Percentiles rank a stretch among this genome's conserved stretches.
phyloP scores from a whole-genome alignment of 2,888 invertebrate species.

The Dynastes maya region DNA sequence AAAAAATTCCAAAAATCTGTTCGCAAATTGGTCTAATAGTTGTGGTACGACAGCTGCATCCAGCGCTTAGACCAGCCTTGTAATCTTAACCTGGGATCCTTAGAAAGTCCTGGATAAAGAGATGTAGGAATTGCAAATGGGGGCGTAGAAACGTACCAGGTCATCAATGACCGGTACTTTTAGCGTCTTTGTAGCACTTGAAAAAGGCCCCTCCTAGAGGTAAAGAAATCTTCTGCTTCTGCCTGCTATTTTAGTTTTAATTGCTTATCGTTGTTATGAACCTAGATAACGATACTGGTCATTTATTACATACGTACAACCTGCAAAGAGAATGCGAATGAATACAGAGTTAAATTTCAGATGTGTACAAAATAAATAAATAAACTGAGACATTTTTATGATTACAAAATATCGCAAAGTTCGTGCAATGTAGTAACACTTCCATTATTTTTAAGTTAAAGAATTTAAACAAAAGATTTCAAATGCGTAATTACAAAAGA shows the following conservation, averaged over 20 bases:
- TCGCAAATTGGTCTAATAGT: constrained; percentile 38
- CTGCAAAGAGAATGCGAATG: constrained; percentile 5
- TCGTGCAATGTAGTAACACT: too few relatives aligned
- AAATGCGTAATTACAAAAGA: too few relatives aligned
- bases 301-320: not conserved
- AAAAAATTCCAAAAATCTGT: constrained; percentile 2
- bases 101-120: constrained; percentile 72
- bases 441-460: too few relatives aligned
- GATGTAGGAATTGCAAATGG: constrained; percentile 72
- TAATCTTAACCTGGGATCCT: constrained; percentile 76
- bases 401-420: not conserved
- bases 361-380: not conserved
- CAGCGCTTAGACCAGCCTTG: constrained; percentile 69
- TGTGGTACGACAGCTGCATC: constrained; percentile 59
- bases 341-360: not conserved
- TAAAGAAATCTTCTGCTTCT: constrained; percentile 15
- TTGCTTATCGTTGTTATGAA: not conserved
- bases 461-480: too few relatives aligned
- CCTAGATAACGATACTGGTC: not conserved
- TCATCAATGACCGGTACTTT: constrained; percentile 73
- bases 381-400: not conserved
- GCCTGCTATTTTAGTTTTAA: not conserved
- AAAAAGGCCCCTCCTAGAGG: constrained; percentile 22
- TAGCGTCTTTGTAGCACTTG: constrained; percentile 40
- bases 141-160: constrained; percentile 73